phyloP scores from a whole-genome alignment of 2,797 vertebrate genomes.

The Agapornis canus region DNA sequence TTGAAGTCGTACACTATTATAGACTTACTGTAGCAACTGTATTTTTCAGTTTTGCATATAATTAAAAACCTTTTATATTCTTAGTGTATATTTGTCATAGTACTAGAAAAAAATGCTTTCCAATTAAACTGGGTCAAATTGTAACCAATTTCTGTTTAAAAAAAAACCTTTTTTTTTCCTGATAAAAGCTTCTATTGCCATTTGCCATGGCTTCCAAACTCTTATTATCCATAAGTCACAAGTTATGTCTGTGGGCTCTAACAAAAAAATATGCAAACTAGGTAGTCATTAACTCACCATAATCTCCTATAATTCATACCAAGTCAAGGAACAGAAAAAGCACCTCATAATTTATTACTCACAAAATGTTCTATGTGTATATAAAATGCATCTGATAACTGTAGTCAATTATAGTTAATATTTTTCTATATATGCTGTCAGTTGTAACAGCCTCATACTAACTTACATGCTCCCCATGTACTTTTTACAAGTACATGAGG shows the following conservation, averaged over 20 bases:
- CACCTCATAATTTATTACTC: neutral
- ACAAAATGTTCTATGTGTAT: neutral
- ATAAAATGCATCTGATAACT: neutral
- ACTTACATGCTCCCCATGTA: neutral
- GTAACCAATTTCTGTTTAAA: neutral
- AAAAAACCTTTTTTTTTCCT: neutral
- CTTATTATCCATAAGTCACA: neutral
- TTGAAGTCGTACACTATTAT: neutral
- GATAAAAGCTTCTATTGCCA: neutral
- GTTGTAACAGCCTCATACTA: neutral
- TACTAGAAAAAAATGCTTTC: neutral
- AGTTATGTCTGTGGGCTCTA: neutral
- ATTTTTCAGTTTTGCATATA: neutral
- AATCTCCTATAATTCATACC: neutral
- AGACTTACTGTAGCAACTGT: neutral
- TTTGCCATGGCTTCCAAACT: neutral
- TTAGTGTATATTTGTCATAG: neutral
- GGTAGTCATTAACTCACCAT: neutral
- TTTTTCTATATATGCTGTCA: neutral
- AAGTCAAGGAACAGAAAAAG: neutral
- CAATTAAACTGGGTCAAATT: neutral
- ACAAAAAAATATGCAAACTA: neutral
- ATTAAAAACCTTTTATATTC: neutral
- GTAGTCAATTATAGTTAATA: neutral
- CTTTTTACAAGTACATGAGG: neutral